phyloP scores from a whole-genome alignment of 2,113 vertebrate genomes.

The Callaeas wilsoni region DNA sequence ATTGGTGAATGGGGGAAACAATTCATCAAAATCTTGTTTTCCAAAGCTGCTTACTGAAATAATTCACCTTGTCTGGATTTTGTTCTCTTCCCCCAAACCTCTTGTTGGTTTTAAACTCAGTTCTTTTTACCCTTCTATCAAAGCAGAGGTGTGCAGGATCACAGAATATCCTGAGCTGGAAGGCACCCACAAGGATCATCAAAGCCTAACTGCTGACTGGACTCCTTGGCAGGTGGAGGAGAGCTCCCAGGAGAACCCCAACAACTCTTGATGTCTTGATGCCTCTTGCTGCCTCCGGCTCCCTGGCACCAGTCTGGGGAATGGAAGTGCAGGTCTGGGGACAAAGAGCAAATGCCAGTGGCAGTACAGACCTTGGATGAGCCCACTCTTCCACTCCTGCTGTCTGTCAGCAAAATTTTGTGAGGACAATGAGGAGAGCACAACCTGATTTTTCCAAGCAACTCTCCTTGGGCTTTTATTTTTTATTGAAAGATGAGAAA shows the following conservation, averaged over 20 bases:
- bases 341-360: background rate
- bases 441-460: background rate
- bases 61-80: background rate
- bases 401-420: background rate
- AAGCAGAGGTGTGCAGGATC: background rate
- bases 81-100: background rate
- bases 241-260: background rate
- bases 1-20: background rate
- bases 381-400: background rate
- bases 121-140: background rate
- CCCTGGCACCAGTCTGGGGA: background rate
- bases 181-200: background rate
- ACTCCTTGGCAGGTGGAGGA: fast-evolving
- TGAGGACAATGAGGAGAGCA: background rate
- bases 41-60: background rate
- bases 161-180: background rate
- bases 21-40: background rate
- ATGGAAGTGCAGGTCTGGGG: background rate
- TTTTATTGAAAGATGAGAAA: background rate
- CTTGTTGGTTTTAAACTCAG: background rate
- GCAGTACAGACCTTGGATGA: background rate
- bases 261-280: background rate
- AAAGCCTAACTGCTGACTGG: background rate
- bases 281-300: background rate
- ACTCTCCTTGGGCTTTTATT: background rate